phyloP scores from a whole-genome alignment of 2,113 vertebrate species.

The Hucho hucho region DNA sequence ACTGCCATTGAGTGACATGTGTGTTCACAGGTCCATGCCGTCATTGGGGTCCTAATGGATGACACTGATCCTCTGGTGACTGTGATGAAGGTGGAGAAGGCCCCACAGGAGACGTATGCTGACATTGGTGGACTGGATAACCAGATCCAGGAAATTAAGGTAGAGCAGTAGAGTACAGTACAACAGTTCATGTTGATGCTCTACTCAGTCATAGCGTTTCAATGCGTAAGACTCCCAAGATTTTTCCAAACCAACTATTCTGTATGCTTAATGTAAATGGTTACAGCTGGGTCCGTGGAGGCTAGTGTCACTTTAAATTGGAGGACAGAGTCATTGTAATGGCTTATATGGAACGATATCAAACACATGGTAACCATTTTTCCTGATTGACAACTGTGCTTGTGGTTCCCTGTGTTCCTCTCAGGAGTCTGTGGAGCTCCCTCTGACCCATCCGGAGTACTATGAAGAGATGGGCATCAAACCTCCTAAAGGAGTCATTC shows the following conservation, averaged over 20 bases:
- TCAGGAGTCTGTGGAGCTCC: conserved; percentile 97
- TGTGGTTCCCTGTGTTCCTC: no score
- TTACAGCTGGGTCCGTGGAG: no score
- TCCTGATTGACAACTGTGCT: no score
- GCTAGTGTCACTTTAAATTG: no score
- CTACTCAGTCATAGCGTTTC: no score
- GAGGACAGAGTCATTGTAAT: no score
- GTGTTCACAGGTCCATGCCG: conserved; percentile 87
- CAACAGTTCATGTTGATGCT: no score
- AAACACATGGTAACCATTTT: no score
- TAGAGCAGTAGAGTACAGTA: not conserved
- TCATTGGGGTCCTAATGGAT: conserved; percentile 97
- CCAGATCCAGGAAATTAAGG: conserved; percentile 97
- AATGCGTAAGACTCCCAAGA: no score
- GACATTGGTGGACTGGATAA: conserved; percentile 97
- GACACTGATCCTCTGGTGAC: conserved; percentile 97
- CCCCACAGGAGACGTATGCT: conserved; percentile 95
- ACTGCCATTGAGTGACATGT: not conserved
- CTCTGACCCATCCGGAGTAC: conserved; percentile 97
- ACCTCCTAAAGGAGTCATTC: conserved; percentile 96
- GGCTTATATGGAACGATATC: no score
- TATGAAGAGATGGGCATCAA: conserved; percentile 99
- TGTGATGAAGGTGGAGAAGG: conserved; percentile 99
- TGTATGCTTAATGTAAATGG: no score
- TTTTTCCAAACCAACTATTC: no score